Base-by-base conservation (phyloP, 2,797 vertebrate species). In the Cephalopachus bancanus region DNA sequence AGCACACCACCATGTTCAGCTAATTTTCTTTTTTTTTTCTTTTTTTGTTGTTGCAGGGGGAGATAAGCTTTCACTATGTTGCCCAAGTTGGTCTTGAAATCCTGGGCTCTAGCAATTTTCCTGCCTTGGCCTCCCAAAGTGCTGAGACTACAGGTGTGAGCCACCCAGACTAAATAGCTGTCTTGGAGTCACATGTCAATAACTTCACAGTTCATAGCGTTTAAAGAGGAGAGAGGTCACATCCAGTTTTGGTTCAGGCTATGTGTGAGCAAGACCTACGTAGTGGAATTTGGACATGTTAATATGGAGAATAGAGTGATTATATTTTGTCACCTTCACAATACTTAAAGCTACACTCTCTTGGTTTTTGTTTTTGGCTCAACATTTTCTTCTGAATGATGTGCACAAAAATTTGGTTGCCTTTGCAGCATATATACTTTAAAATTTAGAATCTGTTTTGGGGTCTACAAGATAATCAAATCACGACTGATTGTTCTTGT, bases 381-480 rank as follows among this genome's bases (percentile, higher is more conserved):
- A 89, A 33, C 8, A 62, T 60, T 44, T 44, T 44, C 28, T 79
- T 84, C 69, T 71, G 30, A 26, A 76, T 4, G 24, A 60, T 53
- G n/a, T 65, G 12, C 16, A 37, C 12, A 28, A n/a, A 28, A 59
- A 57, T 64, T 84, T 69, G 28, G 57, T 64, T 90, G 51, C 22
- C 20, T 74, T 91, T 67, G 49, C 17, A 78, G 49, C 44, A 44
- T 44, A 44, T 44, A 44, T 44, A 44, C 10, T 88, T 90, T 93
- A 75, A 94, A 79, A 90, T 74, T 60, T 62, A 30, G 33, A 4
- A 93, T 93, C 30, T 28, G 62, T 78, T 95, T 85, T 84, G 44
- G 75, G 76, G n/a, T 2, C n/a, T 86, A 79, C 69, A 88, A 64
- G 20, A 57, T 89, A 67, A 85, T 89, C 37, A 75, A 37, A 79